Percentiles rank a stretch among this genome's conserved stretches.
Evolutionary conservation across 2,113 vertebrate genomes (phyloP).

Genomic region (Cololabis saira): DNA sequence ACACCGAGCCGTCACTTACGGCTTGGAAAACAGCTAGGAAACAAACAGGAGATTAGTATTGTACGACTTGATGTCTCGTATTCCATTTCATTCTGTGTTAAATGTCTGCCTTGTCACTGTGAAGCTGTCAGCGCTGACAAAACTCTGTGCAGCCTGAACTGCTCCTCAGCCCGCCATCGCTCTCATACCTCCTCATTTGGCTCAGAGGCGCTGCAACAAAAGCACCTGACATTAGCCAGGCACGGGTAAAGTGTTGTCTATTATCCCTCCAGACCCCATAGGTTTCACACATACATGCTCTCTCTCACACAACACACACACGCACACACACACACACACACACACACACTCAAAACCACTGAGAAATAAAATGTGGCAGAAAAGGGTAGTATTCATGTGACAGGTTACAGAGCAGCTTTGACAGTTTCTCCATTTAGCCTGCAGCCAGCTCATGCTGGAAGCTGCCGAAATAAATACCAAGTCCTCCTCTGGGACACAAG

Average conservation of each 20-base stretch:
- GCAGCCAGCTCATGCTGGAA: conserved; percentile 61
- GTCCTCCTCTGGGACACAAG: conserved; percentile 60
- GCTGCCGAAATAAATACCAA: conserved; percentile 74
- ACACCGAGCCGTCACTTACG: conserved; percentile 68
- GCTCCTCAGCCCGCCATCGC: conserved; percentile 60
- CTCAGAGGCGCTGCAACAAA: conserved; percentile 65
- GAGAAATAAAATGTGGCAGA: conserved; percentile 20
- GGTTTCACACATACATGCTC: conserved; percentile 37
- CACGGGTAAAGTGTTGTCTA: conserved; percentile 52
- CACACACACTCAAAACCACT: conserved; percentile 19
- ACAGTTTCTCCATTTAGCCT: conserved; percentile 76
- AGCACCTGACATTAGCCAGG: conserved; percentile 73
- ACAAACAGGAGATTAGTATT: conserved; percentile 74
- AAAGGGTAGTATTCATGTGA: conserved; percentile 56
- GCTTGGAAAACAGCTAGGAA: conserved; percentile 40
- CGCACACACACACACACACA: not conserved
- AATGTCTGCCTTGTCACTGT: conserved; percentile 68
- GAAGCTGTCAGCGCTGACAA: conserved; percentile 67
- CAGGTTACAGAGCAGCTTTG: conserved; percentile 73
- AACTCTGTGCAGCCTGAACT: conserved; percentile 55
- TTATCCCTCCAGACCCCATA: conserved; percentile 57
- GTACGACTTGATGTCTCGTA: conserved; percentile 64
- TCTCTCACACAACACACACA: too few species aligned
- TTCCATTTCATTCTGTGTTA: conserved; percentile 72
- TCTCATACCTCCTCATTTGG: conserved; percentile 65